These are phyloP conservation scores for Gephyroberyx darwinii DNA, from an alignment of 2,797 vertebrate species.

Conservation along the genomic window DNA sequence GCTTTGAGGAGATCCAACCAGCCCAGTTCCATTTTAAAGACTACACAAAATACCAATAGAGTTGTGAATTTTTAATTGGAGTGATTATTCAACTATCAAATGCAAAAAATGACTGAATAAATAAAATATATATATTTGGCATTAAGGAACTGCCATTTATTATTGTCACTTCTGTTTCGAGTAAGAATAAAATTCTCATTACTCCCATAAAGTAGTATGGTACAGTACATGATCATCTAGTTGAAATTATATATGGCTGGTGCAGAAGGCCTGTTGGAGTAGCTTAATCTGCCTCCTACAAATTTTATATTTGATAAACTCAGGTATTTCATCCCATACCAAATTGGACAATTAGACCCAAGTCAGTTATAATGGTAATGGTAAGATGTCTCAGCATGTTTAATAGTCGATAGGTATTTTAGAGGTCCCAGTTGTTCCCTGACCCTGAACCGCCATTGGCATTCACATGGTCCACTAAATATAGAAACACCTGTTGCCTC, in stretches of 20 bases:
- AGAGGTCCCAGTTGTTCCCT: conserved; percentile 39
- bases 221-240: background rate
- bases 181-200: background rate
- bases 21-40: too few species aligned
- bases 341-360: background rate
- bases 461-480: conserved; percentile 48
- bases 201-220: background rate
- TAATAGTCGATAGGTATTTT: background rate
- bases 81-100: too few species aligned
- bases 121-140: too few species aligned
- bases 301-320: background rate
- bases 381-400: background rate
- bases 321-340: too few species aligned
- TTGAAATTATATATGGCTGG: background rate
- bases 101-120: too few species aligned
- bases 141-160: too few species aligned
- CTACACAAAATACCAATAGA: too few species aligned
- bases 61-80: too few species aligned
- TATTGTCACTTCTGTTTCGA: background rate
- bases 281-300: too few species aligned
- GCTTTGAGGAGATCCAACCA: too few species aligned
- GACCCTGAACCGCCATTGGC: conserved; percentile 18
- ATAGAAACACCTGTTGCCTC: conserved; percentile 56
- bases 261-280: background rate
- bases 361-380: background rate